These are phyloP conservation scores for Anneissia japonica DNA, from an alignment of 35 echinoderm and acorn worm species.

Conservation along the genomic window DNA sequence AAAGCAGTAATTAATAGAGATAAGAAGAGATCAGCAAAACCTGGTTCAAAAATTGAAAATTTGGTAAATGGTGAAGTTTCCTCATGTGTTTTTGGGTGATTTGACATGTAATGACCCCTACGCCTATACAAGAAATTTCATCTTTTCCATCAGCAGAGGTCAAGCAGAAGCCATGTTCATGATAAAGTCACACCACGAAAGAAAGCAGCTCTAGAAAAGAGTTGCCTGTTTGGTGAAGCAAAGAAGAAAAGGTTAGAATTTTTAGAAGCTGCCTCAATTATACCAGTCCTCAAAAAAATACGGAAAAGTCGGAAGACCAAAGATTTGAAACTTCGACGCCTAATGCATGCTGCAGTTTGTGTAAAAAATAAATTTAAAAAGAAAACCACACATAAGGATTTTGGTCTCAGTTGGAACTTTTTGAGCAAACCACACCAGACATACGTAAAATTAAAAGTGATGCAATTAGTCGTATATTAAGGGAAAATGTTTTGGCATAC, in stretches of 20 bases:
- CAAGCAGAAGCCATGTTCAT: background rate
- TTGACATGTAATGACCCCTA: too few relatives aligned
- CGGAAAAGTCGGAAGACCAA: background rate
- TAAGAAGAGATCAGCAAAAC: too few relatives aligned
- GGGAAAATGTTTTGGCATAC: background rate
- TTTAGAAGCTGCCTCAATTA: background rate
- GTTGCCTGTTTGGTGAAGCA: background rate
- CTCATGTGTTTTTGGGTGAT: too few relatives aligned
- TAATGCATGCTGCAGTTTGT: background rate
- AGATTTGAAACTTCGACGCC: background rate
- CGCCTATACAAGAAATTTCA: too few relatives aligned
- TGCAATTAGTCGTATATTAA: background rate
- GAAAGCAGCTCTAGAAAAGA: background rate
- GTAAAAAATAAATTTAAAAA: conserved; percentile 6
- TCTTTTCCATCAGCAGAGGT: background rate
- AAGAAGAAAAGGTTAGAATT: background rate
- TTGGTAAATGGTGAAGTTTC: too few relatives aligned
- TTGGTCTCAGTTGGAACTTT: conserved; percentile 12
- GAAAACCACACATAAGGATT: conserved; percentile 7
- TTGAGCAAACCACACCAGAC: background rate
- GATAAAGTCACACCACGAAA: background rate
- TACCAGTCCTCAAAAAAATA: background rate
- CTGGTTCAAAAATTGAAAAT: too few relatives aligned
- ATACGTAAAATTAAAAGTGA: background rate
- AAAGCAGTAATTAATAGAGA: too few relatives aligned